A percentile compares a stretch with the other conserved stretches of the same genome.
Evolutionary conservation across 2,888 invertebrate genomes (phyloP).

Genomic region (Melanophora roralis): DNA sequence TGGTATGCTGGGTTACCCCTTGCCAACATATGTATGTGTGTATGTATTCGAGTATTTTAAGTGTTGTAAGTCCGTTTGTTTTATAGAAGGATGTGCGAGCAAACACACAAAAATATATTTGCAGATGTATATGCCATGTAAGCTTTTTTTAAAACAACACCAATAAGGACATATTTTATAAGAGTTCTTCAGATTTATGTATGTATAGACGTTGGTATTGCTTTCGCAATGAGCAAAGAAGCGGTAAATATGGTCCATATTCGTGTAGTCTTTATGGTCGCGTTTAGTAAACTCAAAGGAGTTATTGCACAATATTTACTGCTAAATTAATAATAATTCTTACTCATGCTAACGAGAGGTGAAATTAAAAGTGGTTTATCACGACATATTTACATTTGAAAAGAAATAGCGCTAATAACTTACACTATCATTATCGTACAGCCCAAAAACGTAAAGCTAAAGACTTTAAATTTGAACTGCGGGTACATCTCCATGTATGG

Average conservation of each 20-base stretch:
- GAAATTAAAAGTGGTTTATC: too few relatives aligned
- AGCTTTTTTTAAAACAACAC: conserved; percentile 27
- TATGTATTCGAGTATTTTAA: too few relatives aligned
- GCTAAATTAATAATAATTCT: conserved; percentile 46
- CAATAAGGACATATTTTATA: conserved; percentile 7
- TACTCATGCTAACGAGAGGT: too few relatives aligned
- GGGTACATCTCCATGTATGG: too few relatives aligned
- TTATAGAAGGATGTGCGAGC: conserved; percentile 23
- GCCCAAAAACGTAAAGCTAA: too few relatives aligned
- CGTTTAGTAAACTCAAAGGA: conserved; percentile 72
- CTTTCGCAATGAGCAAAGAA: conserved; percentile 25
- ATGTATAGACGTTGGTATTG: neutral
- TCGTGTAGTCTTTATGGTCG: conserved; percentile 75
- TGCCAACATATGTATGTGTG: too few relatives aligned
- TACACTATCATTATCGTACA: too few relatives aligned
- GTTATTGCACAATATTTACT: conserved; percentile 67
- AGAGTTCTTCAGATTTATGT: neutral
- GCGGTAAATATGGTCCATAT: conserved; percentile 68
- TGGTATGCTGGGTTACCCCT: too few relatives aligned
- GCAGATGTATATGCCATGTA: too few relatives aligned
- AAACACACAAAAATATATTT: neutral
- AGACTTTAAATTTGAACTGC: too few relatives aligned
- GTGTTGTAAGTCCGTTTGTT: neutral
- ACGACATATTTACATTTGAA: too few relatives aligned
- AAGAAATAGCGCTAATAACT: too few relatives aligned